Conservation (phyloP, 1,140 invertebrate species). For the Orchestia grillus region DNA sequence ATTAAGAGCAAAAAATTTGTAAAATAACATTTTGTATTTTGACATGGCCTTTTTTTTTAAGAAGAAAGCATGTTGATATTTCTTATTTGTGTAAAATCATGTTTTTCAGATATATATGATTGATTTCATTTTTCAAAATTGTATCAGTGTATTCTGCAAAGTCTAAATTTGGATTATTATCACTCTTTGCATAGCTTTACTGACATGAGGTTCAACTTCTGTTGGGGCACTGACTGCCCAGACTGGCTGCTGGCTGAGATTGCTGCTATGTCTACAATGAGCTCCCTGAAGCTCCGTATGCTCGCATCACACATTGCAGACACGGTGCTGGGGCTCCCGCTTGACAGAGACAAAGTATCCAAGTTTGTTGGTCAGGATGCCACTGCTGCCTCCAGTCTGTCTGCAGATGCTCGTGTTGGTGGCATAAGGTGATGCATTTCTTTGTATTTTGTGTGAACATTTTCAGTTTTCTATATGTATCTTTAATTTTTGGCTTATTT, state of each 20-base stretch:
- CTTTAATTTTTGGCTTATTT: too few relatives aligned
- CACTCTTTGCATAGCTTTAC: not conserved
- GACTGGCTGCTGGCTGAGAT: conserved; percentile 38
- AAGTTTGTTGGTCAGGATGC: not conserved
- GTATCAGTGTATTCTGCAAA: too few relatives aligned
- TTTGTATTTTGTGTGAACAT: not conserved
- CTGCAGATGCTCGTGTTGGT: not conserved
- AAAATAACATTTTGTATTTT: too few relatives aligned
- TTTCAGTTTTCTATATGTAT: too few relatives aligned
- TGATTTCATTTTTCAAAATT: too few relatives aligned
- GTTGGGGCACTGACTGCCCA: conserved; percentile 45
- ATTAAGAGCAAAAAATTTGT: too few relatives aligned
- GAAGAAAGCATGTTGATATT: too few relatives aligned
- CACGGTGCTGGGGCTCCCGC: not conserved
- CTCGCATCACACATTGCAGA: conserved; percentile 2
- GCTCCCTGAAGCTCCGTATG: not conserved
- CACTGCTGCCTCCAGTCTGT: not conserved
- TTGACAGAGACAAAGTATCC: not conserved
- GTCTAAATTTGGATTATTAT: not conserved
- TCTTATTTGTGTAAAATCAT: too few relatives aligned
- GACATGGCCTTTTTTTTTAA: too few relatives aligned
- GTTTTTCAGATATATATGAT: too few relatives aligned
- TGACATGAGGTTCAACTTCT: not conserved
- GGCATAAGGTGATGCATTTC: not conserved
- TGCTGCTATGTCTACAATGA: not conserved